Evolutionary conservation across 1,140 invertebrate species (phyloP).

Genomic region (Sinonovacula constricta): DNA sequence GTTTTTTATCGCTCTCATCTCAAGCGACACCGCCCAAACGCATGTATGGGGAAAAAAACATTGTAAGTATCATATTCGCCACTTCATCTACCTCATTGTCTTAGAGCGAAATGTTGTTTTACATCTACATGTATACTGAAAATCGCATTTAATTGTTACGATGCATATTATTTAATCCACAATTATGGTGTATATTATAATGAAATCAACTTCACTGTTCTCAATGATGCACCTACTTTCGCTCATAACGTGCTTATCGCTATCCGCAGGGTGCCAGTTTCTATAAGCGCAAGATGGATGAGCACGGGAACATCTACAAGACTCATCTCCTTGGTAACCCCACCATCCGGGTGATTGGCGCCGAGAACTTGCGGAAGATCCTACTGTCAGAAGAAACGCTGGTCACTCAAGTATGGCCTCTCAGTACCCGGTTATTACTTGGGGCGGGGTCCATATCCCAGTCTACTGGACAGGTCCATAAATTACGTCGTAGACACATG

Average conservation of each 20-base stretch:
- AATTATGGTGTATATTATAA: background rate
- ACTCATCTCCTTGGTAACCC: slow-evolving; percentile 65
- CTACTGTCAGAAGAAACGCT: slow-evolving; percentile 58
- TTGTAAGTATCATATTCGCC: no score
- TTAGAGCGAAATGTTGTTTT: background rate
- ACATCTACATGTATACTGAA: background rate
- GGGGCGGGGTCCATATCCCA: slow-evolving; percentile 52
- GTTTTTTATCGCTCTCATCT: background rate
- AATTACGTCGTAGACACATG: slow-evolving; percentile 47
- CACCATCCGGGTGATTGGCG: slow-evolving; percentile 61
- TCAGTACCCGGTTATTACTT: slow-evolving; percentile 45
- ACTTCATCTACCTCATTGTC: no score
- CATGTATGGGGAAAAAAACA: no score
- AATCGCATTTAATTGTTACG: background rate
- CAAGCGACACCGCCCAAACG: background rate
- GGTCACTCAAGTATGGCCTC: slow-evolving; percentile 54
- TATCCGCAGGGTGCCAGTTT: slow-evolving; percentile 55
- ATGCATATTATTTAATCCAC: background rate
- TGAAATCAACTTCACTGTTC: background rate
- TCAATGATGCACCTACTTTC: no score
- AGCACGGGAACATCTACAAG: slow-evolving; percentile 67
- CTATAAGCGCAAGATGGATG: slow-evolving; percentile 25
- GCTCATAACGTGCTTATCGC: no score
- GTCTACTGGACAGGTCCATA: slow-evolving; percentile 51
- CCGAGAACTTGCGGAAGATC: slow-evolving; percentile 58